These are phyloP conservation scores for Acromyrmex charruanus DNA, from an alignment of 1,140 invertebrate species.

Conservation along the genomic window DNA sequence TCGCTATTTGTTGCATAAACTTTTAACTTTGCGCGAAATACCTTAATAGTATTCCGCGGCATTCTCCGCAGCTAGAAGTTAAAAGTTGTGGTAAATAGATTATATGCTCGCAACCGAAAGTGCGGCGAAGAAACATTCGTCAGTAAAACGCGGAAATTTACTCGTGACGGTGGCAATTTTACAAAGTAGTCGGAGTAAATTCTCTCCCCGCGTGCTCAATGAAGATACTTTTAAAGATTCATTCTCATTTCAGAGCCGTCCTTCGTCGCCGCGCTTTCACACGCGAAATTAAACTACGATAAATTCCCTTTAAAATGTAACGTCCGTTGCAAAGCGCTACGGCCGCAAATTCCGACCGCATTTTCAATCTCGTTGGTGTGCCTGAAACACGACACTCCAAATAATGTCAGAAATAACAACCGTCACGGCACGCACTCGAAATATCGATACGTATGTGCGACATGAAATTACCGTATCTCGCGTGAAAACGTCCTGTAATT, in stretches of 20 bases:
- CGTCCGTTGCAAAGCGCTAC: slow-evolving; percentile 26
- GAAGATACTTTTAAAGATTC: slow-evolving; percentile 59
- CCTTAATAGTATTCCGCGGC: slow-evolving; percentile 46
- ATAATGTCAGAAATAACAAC: slow-evolving; percentile 40
- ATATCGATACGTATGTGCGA: slow-evolving; percentile 21
- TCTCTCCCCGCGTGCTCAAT: not conserved
- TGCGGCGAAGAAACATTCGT: slow-evolving; percentile 34
- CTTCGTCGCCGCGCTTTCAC: slow-evolving; percentile 29
- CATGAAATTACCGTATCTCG: slow-evolving; percentile 21
- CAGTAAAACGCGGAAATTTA: slow-evolving; percentile 33
- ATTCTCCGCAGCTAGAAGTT: slow-evolving; percentile 42
- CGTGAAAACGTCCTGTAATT: slow-evolving; percentile 10
- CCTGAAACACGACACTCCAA: slow-evolving; percentile 26
- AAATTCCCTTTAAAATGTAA: slow-evolving; percentile 56
- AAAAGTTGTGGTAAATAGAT: slow-evolving; percentile 55
- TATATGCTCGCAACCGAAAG: slow-evolving; percentile 44
- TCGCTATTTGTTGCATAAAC: slow-evolving; percentile 28
- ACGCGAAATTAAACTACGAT: slow-evolving; percentile 56
- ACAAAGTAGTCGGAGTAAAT: slow-evolving; percentile 22
- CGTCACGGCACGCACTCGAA: slow-evolving; percentile 27
- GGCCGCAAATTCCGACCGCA: slow-evolving; percentile 42
- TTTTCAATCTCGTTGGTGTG: slow-evolving; percentile 46
- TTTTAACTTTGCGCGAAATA: slow-evolving; percentile 43
- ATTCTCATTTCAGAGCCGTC: slow-evolving; percentile 42
- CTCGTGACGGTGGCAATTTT: slow-evolving; percentile 36